phyloP scores from a whole-genome alignment of 2,888 invertebrate species.

The Choreutis nemorana region DNA sequence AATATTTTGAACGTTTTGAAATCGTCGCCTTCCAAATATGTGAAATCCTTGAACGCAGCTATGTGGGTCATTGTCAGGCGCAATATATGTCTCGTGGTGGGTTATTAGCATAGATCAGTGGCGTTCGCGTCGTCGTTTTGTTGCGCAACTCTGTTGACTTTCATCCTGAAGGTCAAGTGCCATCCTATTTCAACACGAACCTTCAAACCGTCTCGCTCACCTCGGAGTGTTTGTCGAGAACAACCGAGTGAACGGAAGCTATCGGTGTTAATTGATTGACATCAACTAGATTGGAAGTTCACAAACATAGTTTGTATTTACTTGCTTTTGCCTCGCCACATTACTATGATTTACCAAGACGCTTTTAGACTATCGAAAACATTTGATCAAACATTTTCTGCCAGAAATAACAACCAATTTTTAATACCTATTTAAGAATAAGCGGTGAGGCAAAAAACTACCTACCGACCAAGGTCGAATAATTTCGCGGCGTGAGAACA shows the following conservation, averaged over 20 bases:
- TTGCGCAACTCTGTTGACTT: constrained; percentile 64
- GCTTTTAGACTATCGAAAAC: too few species aligned
- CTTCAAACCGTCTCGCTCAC: constrained; percentile 59
- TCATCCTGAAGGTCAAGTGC: constrained; percentile 66
- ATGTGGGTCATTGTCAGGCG: constrained; percentile 63
- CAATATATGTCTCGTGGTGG: constrained; percentile 52
- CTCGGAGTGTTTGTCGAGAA: constrained; percentile 42
- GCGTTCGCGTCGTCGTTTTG: constrained; percentile 43
- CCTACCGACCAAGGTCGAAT: constrained; percentile 48
- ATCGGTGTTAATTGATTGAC: constrained; percentile 45
- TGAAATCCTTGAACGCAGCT: constrained; percentile 60
- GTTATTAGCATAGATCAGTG: constrained; percentile 57
- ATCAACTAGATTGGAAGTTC: too few species aligned
- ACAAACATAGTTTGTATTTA: too few species aligned
- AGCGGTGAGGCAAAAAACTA: too few species aligned
- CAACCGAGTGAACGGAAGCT: constrained; percentile 49
- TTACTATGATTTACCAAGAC: too few species aligned
- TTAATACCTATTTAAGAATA: background rate
- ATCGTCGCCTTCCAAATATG: constrained; percentile 61
- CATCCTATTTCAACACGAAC: constrained; percentile 65
- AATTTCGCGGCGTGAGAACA: constrained; percentile 57
- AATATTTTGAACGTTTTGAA: constrained; percentile 51
- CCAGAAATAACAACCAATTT: background rate
- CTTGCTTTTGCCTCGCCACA: too few species aligned
- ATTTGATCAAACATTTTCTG: background rate